Evolutionary conservation across 2,797 vertebrate genomes (phyloP).

Genomic region (Dermochelys coriacea): DNA sequence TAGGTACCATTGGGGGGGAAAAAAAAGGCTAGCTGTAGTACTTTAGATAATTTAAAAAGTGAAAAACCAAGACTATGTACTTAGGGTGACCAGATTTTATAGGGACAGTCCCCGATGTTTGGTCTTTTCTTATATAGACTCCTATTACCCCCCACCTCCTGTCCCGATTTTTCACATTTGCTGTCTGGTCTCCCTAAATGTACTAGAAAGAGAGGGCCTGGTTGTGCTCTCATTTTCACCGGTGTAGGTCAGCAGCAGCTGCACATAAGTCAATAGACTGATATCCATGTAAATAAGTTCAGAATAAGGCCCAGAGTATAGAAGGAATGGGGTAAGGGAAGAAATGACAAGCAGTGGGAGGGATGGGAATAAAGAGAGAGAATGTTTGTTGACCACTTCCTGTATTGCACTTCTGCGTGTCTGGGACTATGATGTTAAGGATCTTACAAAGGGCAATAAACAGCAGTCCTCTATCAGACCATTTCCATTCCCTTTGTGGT

Average conservation of each 20-base stretch:
- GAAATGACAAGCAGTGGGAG: background rate
- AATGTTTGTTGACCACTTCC: constrained; percentile 7
- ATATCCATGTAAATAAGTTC: constrained; percentile 7
- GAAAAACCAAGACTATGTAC: background rate
- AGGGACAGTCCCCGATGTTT: no score
- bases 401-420: background rate
- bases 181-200: no score
- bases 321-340: background rate
- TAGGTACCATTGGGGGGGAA: constrained; percentile 51
- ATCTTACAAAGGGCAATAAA: background rate
- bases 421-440: background rate
- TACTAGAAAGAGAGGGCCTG: background rate
- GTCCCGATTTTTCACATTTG: no score
- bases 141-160: no score
- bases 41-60: constrained; percentile 64
- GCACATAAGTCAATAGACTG: background rate
- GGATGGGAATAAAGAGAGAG: background rate
- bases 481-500: background rate
- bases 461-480: background rate
- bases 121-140: no score
- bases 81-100: no score
- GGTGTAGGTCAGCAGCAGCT: constrained; percentile 33
- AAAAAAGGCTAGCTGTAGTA: constrained; percentile 45
- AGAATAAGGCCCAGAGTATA: constrained; percentile 1
- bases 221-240: constrained; percentile 12